Conservation (phyloP, 2,113 vertebrate genomes). For the Sebastes fasciatus region DNA sequence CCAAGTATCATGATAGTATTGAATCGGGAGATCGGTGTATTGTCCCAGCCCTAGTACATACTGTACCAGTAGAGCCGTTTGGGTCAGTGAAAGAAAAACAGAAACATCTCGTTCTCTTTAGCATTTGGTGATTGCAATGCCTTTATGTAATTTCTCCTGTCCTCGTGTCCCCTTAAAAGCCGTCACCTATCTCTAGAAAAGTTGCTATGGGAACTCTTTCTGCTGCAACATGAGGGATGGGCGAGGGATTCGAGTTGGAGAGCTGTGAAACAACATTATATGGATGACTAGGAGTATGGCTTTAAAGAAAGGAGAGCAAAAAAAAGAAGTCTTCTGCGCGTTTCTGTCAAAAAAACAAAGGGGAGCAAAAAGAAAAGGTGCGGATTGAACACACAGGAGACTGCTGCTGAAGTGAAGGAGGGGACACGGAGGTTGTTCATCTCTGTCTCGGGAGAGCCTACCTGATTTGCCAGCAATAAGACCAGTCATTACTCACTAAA, state of each 20-base stretch:
- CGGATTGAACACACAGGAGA: constrained; percentile 50
- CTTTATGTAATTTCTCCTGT: constrained; percentile 34
- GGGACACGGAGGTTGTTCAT: constrained; percentile 63
- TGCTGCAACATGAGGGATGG: constrained; percentile 70
- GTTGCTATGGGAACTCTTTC: constrained; percentile 76
- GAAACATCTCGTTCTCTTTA: constrained; percentile 10
- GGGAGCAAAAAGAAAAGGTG: constrained; percentile 14
- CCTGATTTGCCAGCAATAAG: constrained; percentile 67
- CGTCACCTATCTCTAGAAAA: constrained; percentile 52
- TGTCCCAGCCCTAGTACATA: no score
- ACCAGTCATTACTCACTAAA: constrained; percentile 69
- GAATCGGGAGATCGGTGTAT: no score
- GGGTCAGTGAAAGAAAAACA: constrained; percentile 18
- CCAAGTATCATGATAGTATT: no score
- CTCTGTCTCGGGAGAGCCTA: constrained; percentile 59
- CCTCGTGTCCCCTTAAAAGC: constrained; percentile 14
- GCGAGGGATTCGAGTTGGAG: constrained; percentile 61
- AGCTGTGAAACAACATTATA: constrained; percentile 69
- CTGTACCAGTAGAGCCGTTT: constrained; percentile 3
- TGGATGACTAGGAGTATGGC: constrained; percentile 29
- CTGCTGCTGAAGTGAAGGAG: constrained; percentile 45
- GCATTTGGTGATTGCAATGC: constrained; percentile 7
- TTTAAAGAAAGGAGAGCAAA: constrained; percentile 32
- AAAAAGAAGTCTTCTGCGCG: constrained; percentile 27
- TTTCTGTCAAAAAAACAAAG: constrained; percentile 45